phyloP scores from a whole-genome alignment of 2,888 invertebrate species.

The Phalangium opilio region DNA sequence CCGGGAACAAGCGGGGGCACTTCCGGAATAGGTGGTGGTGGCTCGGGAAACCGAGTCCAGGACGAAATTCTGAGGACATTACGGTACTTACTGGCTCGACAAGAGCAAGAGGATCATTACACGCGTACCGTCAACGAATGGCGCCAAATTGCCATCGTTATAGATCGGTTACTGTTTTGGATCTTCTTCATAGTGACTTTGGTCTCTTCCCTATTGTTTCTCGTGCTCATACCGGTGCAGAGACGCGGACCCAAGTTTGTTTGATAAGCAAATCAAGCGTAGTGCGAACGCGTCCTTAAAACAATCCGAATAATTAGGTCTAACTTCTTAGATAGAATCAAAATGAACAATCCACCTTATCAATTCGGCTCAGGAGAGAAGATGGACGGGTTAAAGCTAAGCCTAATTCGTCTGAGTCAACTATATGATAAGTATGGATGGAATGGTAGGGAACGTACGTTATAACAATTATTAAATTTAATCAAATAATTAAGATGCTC shows the following conservation, averaged over 20 bases:
- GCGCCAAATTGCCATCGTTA: conserved; percentile 38
- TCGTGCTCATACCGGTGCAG: conserved; percentile 35
- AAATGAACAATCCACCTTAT: no score
- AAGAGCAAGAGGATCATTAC: conserved; percentile 34
- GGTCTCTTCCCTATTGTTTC: conserved; percentile 35
- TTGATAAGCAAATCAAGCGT: no score
- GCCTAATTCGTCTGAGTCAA: no score
- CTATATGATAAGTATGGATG: no score
- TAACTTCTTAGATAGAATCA: no score
- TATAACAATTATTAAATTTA: no score
- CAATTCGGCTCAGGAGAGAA: no score
- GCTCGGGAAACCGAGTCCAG: conserved; percentile 26
- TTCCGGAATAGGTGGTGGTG: conserved; percentile 1
- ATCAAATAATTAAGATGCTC: no score
- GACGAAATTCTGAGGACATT: conserved; percentile 35
- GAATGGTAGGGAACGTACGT: no score
- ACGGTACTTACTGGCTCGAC: conserved; percentile 33
- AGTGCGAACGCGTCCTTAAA: no score
- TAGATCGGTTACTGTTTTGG: conserved; percentile 40
- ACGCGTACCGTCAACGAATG: conserved; percentile 38
- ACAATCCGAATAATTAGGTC: no score
- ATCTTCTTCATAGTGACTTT: conserved; percentile 37
- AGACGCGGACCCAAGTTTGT: conserved; percentile 10
- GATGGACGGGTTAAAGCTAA: no score
- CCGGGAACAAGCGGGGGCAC: conserved; percentile 3